Evolutionary conservation across 1,140 invertebrate genomes (phyloP).

Genomic region (Homalodisca vitripennis): DNA sequence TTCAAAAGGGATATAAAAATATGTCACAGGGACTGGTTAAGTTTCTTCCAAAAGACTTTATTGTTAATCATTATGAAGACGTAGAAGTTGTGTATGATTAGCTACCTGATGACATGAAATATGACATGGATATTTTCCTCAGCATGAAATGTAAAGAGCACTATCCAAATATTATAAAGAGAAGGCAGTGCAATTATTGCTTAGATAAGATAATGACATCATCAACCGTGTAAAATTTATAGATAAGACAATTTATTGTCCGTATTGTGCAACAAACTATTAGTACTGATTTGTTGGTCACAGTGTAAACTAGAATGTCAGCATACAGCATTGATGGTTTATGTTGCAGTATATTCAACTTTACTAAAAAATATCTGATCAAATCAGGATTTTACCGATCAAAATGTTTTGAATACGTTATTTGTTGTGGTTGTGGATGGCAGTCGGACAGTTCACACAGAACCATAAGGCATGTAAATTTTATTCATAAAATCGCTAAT

Average conservation of each 20-base stretch:
- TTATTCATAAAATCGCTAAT: background rate
- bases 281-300: no score
- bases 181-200: no score
- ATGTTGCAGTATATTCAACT: background rate
- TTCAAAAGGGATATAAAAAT: background rate
- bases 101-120: background rate
- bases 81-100: background rate
- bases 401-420: slow-evolving; percentile 2
- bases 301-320: no score
- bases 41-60: slow-evolving; percentile 5
- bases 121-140: background rate
- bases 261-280: no score
- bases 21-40: background rate
- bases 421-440: slow-evolving; percentile 6
- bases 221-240: no score
- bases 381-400: slow-evolving; percentile 5
- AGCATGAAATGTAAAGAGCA: slow-evolving; percentile 1
- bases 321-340: background rate
- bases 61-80: background rate
- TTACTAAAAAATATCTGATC: background rate
- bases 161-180: no score
- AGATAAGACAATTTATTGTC: no score
- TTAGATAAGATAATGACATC: no score
- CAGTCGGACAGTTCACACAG: background rate
- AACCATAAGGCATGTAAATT: background rate